Evolutionary conservation across 2,888 invertebrate genomes (phyloP).

Genomic region (Saturnia japonica): DNA sequence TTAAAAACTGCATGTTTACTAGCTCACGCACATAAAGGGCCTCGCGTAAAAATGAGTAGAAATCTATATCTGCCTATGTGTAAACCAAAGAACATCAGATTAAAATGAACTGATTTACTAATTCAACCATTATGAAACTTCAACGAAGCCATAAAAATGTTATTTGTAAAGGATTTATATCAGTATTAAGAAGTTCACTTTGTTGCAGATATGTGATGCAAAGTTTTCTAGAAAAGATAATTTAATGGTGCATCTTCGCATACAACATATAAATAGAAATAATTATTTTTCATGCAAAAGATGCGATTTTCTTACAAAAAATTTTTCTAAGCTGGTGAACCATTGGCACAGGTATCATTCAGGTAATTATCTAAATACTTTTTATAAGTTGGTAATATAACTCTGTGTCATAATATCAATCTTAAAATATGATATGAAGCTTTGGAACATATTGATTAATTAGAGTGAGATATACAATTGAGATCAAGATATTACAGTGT

Average conservation of each 20-base stretch:
- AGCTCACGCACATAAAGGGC: too few species aligned
- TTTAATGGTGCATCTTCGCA: conserved; percentile 86
- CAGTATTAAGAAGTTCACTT: neutral
- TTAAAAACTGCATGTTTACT: too few species aligned
- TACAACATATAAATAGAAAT: conserved; percentile 68
- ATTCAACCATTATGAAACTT: too few species aligned
- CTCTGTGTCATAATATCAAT: too few species aligned
- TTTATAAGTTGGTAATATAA: conserved; percentile 6
- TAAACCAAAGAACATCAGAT: too few species aligned
- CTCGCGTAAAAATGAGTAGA: too few species aligned
- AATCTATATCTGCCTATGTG: too few species aligned
- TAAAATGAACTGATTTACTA: too few species aligned
- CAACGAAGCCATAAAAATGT: neutral
- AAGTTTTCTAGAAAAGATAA: conserved; percentile 88
- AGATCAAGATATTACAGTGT: too few species aligned
- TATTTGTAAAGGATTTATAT: neutral
- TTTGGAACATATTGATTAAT: too few species aligned
- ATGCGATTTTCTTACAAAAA: conserved; percentile 56
- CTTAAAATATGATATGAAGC: neutral
- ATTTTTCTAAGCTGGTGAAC: conserved; percentile 62
- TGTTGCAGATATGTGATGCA: conserved; percentile 83
- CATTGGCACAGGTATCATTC: conserved; percentile 60
- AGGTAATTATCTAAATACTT: conserved; percentile 42
- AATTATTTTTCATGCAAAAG: conserved; percentile 53
- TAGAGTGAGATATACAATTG: too few species aligned